Evolutionary conservation across 2,797 vertebrate genomes (phyloP).

Genomic region (Neopelma chrysocephalum): DNA sequence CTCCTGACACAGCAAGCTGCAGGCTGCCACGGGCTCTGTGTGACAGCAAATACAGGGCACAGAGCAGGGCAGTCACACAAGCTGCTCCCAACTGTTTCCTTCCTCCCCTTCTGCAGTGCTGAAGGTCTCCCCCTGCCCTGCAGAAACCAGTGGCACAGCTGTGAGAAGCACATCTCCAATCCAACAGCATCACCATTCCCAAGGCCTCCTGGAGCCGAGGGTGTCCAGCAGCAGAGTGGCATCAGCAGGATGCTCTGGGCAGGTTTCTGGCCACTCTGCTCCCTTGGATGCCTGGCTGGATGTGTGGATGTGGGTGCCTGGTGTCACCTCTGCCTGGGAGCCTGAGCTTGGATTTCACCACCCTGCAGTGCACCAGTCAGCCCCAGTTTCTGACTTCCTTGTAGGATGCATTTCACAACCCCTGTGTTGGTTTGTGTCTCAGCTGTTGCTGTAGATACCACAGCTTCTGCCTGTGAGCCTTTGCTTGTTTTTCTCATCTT

Average conservation of each 20-base stretch:
- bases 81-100: neutral
- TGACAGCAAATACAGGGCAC: constrained; percentile 66
- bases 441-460: constrained; percentile 42
- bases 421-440: neutral
- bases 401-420: neutral
- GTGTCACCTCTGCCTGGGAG: neutral
- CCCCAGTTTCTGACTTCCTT: fast-evolving
- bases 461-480: neutral
- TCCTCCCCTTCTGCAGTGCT: fast-evolving
- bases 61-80: neutral
- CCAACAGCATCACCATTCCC: fast-evolving
- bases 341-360: neutral
- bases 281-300: neutral
- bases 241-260: neutral
- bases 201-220: neutral
- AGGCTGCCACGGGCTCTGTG: constrained; percentile 67
- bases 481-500: constrained; percentile 36
- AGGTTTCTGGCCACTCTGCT: neutral
- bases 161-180: fast-evolving
- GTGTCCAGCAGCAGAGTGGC: neutral
- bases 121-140: neutral
- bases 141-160: fast-evolving
- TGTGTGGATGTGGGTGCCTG: neutral
- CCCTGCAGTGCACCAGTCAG: fast-evolving
- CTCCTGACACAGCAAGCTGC: constrained; percentile 52